A percentile compares a stretch with the other conserved stretches of the same genome.
Evolutionary conservation across 2,797 vertebrate species (phyloP).

Genomic region (Hydrocynus forskahlii): DNA sequence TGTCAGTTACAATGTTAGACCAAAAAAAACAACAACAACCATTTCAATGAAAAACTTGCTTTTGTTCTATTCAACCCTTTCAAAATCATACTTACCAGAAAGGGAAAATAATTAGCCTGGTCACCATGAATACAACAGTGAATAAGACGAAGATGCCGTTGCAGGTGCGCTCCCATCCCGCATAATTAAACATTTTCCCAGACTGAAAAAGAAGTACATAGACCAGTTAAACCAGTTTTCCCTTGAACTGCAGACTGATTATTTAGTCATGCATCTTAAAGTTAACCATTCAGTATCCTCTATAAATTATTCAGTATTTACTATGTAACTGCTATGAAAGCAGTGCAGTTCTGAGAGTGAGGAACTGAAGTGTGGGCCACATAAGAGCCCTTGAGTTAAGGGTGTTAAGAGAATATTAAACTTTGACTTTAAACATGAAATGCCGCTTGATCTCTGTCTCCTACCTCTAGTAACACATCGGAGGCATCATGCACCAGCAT

Average conservation of each 20-base stretch:
- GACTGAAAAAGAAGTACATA: slow-evolving; percentile 72
- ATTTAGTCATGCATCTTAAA: not conserved
- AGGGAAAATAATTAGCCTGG: slow-evolving; percentile 88
- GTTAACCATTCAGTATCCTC: not conserved
- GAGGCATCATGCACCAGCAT: slow-evolving; percentile 87
- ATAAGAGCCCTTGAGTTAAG: too few species aligned
- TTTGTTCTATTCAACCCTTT: not conserved
- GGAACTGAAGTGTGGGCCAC: too few species aligned
- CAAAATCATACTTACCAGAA: slow-evolving; percentile 83
- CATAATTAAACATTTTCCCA: slow-evolving; percentile 92
- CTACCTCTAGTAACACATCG: slow-evolving; percentile 91
- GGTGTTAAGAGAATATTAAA: not conserved
- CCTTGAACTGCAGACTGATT: not conserved
- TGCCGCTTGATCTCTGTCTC: not conserved
- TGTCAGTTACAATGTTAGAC: not conserved
- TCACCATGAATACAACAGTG: slow-evolving; percentile 80
- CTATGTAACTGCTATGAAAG: too few species aligned
- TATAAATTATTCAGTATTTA: not conserved
- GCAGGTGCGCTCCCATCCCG: slow-evolving; percentile 81
- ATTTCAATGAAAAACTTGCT: not conserved
- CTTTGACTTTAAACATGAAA: not conserved
- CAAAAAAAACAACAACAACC: not conserved
- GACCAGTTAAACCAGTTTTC: not conserved
- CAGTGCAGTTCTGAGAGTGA: too few species aligned
- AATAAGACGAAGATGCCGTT: slow-evolving; percentile 87